Evolutionary conservation across 2,888 invertebrate genomes (phyloP).

Genomic region (Chymomyza procnemis): DNA sequence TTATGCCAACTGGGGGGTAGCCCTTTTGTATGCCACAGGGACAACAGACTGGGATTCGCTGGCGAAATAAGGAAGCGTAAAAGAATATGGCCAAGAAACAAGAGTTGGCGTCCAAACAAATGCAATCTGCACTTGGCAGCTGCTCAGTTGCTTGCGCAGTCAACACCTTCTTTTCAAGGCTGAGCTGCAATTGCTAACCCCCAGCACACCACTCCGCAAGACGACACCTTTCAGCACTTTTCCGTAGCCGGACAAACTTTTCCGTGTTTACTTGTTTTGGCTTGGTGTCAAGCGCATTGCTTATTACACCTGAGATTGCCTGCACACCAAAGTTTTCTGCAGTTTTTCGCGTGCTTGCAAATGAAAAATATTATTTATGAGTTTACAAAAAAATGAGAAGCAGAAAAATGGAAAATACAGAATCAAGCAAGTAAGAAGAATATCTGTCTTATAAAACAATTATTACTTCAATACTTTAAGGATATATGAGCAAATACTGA

Average conservation of each 20-base stretch:
- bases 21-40: neutral
- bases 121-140: conserved; percentile 5
- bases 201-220: too few species aligned
- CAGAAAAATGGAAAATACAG: too few species aligned
- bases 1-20: conserved; percentile 7
- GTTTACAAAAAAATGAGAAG: neutral
- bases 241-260: conserved; percentile 44
- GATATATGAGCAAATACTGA: too few species aligned
- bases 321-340: conserved; percentile 40
- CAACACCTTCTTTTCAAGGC: conserved; percentile 6
- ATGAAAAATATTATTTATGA: conserved; percentile 43
- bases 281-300: conserved; percentile 63
- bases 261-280: conserved; percentile 23
- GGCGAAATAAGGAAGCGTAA: neutral
- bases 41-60: neutral
- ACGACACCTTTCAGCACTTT: neutral
- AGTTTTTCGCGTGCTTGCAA: conserved; percentile 30
- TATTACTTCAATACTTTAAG: too few species aligned
- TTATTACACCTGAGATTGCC: conserved; percentile 74
- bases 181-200: neutral
- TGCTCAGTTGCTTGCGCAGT: conserved; percentile 5
- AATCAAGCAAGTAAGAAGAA: neutral
- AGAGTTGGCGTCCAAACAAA: neutral
- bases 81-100: neutral
- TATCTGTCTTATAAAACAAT: neutral